Conservation (phyloP, 2,113 vertebrate genomes). For the Forbesichthys papilliferus region DNA sequence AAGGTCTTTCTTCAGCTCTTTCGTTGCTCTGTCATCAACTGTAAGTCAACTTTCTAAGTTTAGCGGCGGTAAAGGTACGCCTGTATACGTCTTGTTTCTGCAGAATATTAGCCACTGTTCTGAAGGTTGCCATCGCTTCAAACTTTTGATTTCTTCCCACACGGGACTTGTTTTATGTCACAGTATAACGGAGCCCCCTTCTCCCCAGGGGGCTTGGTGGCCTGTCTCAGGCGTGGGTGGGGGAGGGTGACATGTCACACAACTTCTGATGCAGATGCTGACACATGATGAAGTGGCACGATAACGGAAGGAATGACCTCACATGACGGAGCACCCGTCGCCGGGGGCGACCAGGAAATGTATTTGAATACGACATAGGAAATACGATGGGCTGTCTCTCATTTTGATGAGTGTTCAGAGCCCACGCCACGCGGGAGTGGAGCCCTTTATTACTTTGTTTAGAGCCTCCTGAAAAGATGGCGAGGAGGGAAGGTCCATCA, state of each 20-base stretch:
- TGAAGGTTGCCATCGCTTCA: no score
- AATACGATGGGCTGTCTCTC: conserved; percentile 73
- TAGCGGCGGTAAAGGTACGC: no score
- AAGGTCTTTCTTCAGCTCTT: no score
- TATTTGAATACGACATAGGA: conserved; percentile 79
- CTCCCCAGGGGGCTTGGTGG: conserved; percentile 11
- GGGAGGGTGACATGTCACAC: conserved; percentile 76
- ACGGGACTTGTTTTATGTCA: neutral
- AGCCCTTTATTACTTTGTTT: conserved; percentile 44
- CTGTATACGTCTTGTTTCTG: no score
- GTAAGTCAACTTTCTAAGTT: no score
- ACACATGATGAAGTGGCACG: conserved; percentile 83
- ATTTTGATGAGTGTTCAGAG: conserved; percentile 76
- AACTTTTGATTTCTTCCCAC: no score
- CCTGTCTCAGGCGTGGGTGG: conserved; percentile 49
- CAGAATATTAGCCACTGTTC: no score
- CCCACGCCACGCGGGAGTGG: conserved; percentile 57
- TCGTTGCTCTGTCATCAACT: no score
- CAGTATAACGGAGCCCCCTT: neutral
- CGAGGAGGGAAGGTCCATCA: conserved; percentile 7
- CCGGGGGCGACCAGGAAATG: conserved; percentile 79
- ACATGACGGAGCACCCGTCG: conserved; percentile 72
- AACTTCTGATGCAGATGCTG: conserved; percentile 82
- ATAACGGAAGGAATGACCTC: conserved; percentile 70
- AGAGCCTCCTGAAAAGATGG: conserved; percentile 35